Evolutionary conservation across 2,797 vertebrate genomes (phyloP), one percentile per base, ranked within the genome.

Genomic region (Lagodon rhomboides): DNA sequence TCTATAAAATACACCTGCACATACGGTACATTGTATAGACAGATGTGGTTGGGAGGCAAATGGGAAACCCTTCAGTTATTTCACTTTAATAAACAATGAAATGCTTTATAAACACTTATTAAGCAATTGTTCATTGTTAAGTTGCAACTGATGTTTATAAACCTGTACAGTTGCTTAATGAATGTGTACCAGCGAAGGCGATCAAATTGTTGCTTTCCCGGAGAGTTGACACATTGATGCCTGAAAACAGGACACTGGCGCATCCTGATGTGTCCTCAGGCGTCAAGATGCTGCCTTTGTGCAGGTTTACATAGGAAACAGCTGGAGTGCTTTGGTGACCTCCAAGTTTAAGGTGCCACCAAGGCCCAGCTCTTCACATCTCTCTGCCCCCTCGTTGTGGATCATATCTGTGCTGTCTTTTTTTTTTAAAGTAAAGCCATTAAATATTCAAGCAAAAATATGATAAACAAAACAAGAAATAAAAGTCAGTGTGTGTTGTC

Each of bases 361-460:
- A 27, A 4, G 34, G 7, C 9, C 34, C 34, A 34, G 34, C 3
- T 5, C 6, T 22, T 8, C 18, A 15, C 46, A 18, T 60, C 44
- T 63, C 18, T 34, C 8, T 9, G 23, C 16, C 4, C 34, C 9
- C 11, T 59, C 20, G 58, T 51, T 64, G 65, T 12, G 23, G 30
- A 30, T 30, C 30, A 30, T 30, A 30, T 4, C 30, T 30, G 30
- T 30, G 30, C 30, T 30, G 30, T 30, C 3, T 43, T 3, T n/a
- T 15, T 6, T 2, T 5, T n/a, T n/a, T n/a, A n/a, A 16, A 27
- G 9, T 8, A 22, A 44, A 68, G 67, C n/a, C 0, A 0, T 34
- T 11, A 56, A 72, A 60, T 49, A 3, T 1, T 34, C 3, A 9
- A 62, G n/a, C 46, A 63, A 64, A 60, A 10, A 23, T 11, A 25